Evolutionary conservation across 2,797 vertebrate species (phyloP), one percentile per base, ranked within the genome.

Genomic region (Danio tinwini): DNA sequence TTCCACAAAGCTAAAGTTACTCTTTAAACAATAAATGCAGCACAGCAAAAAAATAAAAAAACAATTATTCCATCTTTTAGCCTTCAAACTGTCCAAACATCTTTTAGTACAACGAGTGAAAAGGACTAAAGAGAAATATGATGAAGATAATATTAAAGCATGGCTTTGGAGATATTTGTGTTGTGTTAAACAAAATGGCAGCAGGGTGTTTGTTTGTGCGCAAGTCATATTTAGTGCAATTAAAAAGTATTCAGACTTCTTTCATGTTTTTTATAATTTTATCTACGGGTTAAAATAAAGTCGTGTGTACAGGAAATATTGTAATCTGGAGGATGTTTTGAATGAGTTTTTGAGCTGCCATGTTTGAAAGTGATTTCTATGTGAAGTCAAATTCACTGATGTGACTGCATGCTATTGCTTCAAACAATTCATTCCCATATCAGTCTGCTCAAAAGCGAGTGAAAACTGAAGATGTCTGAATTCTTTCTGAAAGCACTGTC

Each of bases 1-100:
- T 29, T 76, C 14, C 44, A 47, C 52, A 45, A 69, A 45, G 45
- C 53, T 39, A 58, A 49, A 71, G 55, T 55, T 69, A 45, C 61
- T 55, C 29, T 70, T 55, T 12, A 49, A 45, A 70, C 49, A 55
- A 56, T 55, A 65, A 13, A 74, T 59, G 63, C n/a, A 42, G 1
- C 29, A 29, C 29, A 29, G 5, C 16, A 14, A 29, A 53, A 1
- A 29, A 29, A n/a, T n/a, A 39, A 76, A 4, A 44, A 29, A 12
- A 5, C 59, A 11, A 47, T 1, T 63, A 8, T 55, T 52, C 47
- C 8, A 44, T 65, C 9, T 6, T 8, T 16, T 63, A 42, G n/a
- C 47, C 47, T 61, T 59, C 9, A 47, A 37, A 73, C 55, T 62
- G 16, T 61, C 21, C 21, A 74, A n/a, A 7, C 39, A 7, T 8